A percentile compares a stretch with the other conserved stretches of the same genome.
phyloP scores from a whole-genome alignment of 2,888 invertebrate species.

The Andrena minutula region DNA sequence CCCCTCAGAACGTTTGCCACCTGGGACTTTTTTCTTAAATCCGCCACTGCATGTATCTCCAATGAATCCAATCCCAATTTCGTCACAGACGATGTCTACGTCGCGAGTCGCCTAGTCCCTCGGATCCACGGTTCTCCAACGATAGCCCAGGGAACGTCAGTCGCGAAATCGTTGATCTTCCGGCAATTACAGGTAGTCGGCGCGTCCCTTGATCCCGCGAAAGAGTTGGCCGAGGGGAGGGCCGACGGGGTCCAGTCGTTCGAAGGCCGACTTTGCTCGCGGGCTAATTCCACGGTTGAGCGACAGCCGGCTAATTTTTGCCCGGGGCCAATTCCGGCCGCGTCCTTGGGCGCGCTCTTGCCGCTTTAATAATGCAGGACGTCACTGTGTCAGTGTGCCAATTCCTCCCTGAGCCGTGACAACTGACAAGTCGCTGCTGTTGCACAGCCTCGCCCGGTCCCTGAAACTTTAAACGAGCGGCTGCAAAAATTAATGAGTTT shows the following conservation, averaged over 20 bases:
- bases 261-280: constrained; percentile 59
- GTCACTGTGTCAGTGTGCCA: constrained; percentile 78
- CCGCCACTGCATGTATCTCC: no score
- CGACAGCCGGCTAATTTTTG: constrained; percentile 75
- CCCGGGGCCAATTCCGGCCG: constrained; percentile 64
- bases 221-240: constrained; percentile 27
- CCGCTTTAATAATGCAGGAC: constrained; percentile 72
- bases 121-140: neutral
- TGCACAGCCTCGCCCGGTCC: constrained; percentile 5
- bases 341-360: constrained; percentile 67
- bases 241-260: constrained; percentile 32
- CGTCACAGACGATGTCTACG: no score
- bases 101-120: no score
- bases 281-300: constrained; percentile 69
- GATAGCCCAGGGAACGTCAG: neutral
- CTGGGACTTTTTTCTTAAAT: no score
- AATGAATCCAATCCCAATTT: no score
- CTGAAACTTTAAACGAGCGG: constrained; percentile 14
- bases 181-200: constrained; percentile 35
- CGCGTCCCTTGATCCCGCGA: constrained; percentile 29
- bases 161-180: constrained; percentile 45
- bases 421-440: constrained; percentile 44
- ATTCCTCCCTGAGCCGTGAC: constrained; percentile 46
- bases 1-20: no score
- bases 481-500: constrained; percentile 9